These are phyloP conservation scores for Bombycilla garrulus DNA, from an alignment of 2,113 vertebrate species.

Conservation along the genomic window DNA sequence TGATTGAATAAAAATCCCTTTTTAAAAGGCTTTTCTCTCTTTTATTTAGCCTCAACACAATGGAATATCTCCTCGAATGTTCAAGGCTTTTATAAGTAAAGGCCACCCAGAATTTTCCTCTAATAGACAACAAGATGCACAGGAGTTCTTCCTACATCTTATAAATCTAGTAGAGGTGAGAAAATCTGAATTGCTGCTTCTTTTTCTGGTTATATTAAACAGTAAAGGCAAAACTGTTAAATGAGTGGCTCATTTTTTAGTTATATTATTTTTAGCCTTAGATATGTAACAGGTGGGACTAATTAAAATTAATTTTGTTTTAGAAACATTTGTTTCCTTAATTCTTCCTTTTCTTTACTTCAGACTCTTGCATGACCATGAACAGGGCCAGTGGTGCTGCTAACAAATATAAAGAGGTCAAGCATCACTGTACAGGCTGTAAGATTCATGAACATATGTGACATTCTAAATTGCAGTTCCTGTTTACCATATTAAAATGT, in stretches of 20 bases:
- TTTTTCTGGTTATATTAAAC: background rate
- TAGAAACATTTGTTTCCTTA: background rate
- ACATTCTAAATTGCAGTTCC: background rate
- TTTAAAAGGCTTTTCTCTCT: background rate
- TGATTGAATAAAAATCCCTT: background rate
- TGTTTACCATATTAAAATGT: background rate
- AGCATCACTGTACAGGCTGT: background rate
- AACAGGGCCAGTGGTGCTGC: background rate
- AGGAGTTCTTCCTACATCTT: slow-evolving; percentile 91
- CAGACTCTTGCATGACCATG: background rate
- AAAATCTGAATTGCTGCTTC: background rate
- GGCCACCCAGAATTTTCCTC: slow-evolving; percentile 94
- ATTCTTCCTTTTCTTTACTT: background rate
- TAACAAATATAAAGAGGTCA: background rate
- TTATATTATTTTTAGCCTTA: background rate
- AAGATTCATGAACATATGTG: background rate
- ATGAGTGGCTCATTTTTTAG: background rate
- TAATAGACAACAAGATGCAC: slow-evolving; percentile 92
- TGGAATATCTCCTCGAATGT: slow-evolving; percentile 91
- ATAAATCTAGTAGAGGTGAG: slow-evolving; percentile 93
- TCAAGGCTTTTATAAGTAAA: slow-evolving; percentile 91
- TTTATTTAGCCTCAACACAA: slow-evolving; percentile 84
- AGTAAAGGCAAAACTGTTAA: background rate
- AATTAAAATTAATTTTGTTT: background rate
- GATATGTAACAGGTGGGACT: background rate